Base-by-base conservation (phyloP, 2,888 invertebrate species). In the Sinhomidia bicolor region DNA sequence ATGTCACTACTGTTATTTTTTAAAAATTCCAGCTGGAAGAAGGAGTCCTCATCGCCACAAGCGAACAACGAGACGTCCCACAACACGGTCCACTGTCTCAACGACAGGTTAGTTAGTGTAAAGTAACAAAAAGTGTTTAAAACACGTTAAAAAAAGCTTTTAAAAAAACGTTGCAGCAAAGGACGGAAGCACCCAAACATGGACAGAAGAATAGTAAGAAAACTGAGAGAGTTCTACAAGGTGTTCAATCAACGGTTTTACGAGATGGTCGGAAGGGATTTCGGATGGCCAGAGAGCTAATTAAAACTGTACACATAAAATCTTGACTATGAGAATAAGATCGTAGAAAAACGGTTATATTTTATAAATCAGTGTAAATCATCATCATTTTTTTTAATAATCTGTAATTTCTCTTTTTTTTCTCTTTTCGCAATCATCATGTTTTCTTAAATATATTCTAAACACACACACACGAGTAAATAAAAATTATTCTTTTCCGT, bases 191-290 rank as follows among this genome's bases (percentile, higher is more conserved):
- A 98, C 94, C 97, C 98, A 6, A 95, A 96, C 51, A 97, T 98
- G 14, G 96, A 97, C 93, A 96, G 96, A 0, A 94, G 96, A 71
- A 96, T 97, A 87, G 95, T 97, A 89, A 96, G 96, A 65, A 96
- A 96, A 93, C 94, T 98, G 92, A 95, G 97, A 85, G 96, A 96
- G 93, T 98, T 97, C 94, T 98, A 98, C 94, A 96, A 96, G 91
- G 97, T 97, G 93, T 97, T 97, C 94, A 98, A 98, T 94, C 97
- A 97, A 93, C 96, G 96, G 93, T 98, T 98, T 93, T 98, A 98
- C 94, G 97, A 98, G 93, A 95, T 98, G 92, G 96, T 98, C n/a
- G 97, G 98, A 3, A 97, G 97, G 93, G 97, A 97, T 94, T 96
- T 99, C 91, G 97, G 97, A 90, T 99, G 99, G 99, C 97, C 98